Evolutionary conservation across 2,113 vertebrate species (phyloP).

Genomic region (Nannospalax galili): DNA sequence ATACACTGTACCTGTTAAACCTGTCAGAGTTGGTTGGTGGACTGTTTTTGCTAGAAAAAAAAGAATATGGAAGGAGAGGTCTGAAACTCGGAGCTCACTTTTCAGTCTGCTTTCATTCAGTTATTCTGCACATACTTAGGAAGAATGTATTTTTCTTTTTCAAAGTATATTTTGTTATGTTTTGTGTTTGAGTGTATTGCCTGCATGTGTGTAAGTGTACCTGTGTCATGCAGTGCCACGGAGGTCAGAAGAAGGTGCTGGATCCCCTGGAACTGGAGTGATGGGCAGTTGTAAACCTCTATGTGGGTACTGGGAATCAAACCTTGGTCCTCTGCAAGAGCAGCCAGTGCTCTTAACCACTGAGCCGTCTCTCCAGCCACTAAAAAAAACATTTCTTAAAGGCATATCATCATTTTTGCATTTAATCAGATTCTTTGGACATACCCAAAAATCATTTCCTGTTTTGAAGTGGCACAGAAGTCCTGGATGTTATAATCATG

Average conservation of each 20-base stretch:
- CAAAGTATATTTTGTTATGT: too few relatives aligned
- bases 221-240: too few relatives aligned
- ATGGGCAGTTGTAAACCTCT: too few relatives aligned
- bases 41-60: neutral
- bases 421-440: slow-evolving; percentile 42
- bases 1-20: neutral
- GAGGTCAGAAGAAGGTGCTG: too few relatives aligned
- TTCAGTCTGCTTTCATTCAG: neutral
- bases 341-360: too few relatives aligned
- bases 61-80: neutral
- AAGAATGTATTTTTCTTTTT: too few relatives aligned
- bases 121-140: slow-evolving; percentile 21
- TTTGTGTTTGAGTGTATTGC: too few relatives aligned
- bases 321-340: too few relatives aligned
- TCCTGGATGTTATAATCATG: neutral
- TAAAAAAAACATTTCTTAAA: neutral
- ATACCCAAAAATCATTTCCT: neutral
- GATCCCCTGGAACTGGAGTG: too few relatives aligned
- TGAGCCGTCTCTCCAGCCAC: too few relatives aligned
- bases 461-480: slow-evolving; percentile 40
- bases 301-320: too few relatives aligned
- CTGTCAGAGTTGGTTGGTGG: slow-evolving; percentile 29
- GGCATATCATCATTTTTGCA: neutral
- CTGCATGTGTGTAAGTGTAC: too few relatives aligned
- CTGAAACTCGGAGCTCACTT: slow-evolving; percentile 18